Evolutionary conservation across 2,888 invertebrate species (phyloP), one percentile per base, ranked within the genome.

Genomic region (Sphaerophoria taeniata): DNA sequence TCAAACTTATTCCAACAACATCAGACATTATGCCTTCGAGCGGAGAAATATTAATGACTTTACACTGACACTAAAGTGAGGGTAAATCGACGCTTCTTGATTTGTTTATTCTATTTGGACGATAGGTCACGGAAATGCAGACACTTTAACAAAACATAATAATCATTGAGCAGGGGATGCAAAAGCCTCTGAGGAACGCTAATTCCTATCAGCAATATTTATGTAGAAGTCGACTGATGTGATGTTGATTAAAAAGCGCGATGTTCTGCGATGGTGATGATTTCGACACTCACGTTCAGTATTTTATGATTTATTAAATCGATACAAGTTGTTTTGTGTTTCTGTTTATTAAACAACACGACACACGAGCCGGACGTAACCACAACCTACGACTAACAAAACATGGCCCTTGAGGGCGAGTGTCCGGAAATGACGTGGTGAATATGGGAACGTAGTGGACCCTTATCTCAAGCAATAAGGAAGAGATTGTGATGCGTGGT

Each of bases 291-390:
- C 56, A 61, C 72, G 63, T n/a, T n/a, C n/a, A n/a, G n/a, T n/a
- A n/a, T 70, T 72, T 85, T 81, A 85, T 85, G 85, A 85, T 85
- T 85, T 85, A 85, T 85, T 85, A 85, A 81, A 76, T 81, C 85
- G 85, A 85, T 85, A 85, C 81, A 77, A 85, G 76, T 80, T 80
- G 75, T 58, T 84, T 75, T 75, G 34, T 80, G 79, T 75, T 4
- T 36, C 7, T 7, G 7, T 36, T 36, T n/a, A n/a, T n/a, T n/a
- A n/a, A n/a, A n/a, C n/a, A n/a, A n/a, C n/a, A n/a, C n/a, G n/a
- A n/a, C n/a, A n/a, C n/a, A n/a, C n/a, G n/a, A n/a, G 36, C 36
- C 5, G 36, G 36, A 36, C 4, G 36, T 6, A 36, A 36, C 4
- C 7, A 36, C 36, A 7, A 6, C 36, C 36, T 36, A 36, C 36